Base-by-base conservation (phyloP, 2,113 vertebrate genomes). In the Calypte anna region DNA sequence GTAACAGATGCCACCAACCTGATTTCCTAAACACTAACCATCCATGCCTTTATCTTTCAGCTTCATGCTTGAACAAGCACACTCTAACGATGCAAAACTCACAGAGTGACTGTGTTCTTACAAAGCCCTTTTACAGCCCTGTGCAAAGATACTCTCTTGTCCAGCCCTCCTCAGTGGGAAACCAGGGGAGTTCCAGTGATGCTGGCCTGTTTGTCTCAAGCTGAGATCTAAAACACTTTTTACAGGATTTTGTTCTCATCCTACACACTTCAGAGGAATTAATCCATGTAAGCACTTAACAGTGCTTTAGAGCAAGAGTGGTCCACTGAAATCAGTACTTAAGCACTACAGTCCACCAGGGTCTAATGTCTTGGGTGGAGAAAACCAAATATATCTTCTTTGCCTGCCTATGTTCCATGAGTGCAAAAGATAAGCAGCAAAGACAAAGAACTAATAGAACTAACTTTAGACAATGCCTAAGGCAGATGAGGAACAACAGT, bases 291-390 rank as follows among this genome's bases (percentile, higher is more conserved):
- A 79, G n/a, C 7, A 13, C 36, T 66, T 31, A 43, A 62, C 18
- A 11, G 19, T 28, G 50, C 30, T 85, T 61, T 5, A n/a, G 44
- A 36, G 74, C 50, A 89, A 30, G 58, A 57, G 16, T 8, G 20
- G 9, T 73, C 38, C 54, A 12, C 19, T 16, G 67, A 69, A 87
- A 68, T 12, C 55, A 25, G 30, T 17, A 22, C 23, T 43, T 12
- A 30, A 75, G 66, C 61, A 68, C 54, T 48, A 36, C 18, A 68
- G 53, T 4, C 6, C 21, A 11, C 33, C 27, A 44, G 43, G n/a
- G 46, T 33, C 74, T 55, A 50, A 84, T 0, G 1, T 12, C 27
- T 54, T 3, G 1, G 3, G 33, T 2, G 6, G 36, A 53, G 31
- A 59, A 50, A 92, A 14, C 25, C 44, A 62, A 78, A 53, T 9